A percentile compares a stretch with the other conserved stretches of the same genome.
These are phyloP conservation scores for Apis mellifera DNA, from an alignment of 1,140 invertebrate genomes.

Conservation along the genomic window Amel_HAv3.1 CM009932.2:11494501-11495000, in stretches of 20 bases:
- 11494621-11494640: neutral
- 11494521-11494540: neutral
- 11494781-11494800: neutral
- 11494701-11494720: neutral
- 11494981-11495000: conserved; percentile 59
- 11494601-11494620: too few species aligned
- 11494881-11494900: conserved; percentile 71
- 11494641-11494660: neutral
- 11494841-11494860: neutral
- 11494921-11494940: conserved; percentile 76
- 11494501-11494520: conserved; percentile 5
- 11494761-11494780: neutral
- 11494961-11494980: conserved; percentile 67
- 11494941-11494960: conserved; percentile 42
- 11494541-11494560: neutral
- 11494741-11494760: conserved; percentile 9
- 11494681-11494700: neutral
- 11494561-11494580: too few species aligned
- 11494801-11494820: neutral
- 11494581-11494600: too few species aligned
- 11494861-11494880: conserved; percentile 52
- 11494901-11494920: conserved; percentile 79
- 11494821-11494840: neutral
- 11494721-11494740: neutral
- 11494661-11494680: conserved; percentile 9